Conservation (phyloP, 37 sponge, comb jelly and placozoan species). For the Geodia barretti region DNA sequence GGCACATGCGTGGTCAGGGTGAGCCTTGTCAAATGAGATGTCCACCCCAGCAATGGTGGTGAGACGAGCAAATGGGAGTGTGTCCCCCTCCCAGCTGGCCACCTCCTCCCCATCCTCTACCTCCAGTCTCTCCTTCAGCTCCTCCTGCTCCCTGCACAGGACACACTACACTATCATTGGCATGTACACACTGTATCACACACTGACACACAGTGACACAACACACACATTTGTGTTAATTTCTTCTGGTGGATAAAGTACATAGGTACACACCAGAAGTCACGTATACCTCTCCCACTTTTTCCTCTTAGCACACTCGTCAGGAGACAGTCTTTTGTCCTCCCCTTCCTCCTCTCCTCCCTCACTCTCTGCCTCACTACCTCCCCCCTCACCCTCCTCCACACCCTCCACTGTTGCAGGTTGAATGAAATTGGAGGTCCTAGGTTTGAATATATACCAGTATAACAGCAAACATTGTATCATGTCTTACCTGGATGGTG, state of each 20-base stretch:
- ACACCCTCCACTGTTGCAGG: not conserved
- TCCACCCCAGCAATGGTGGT: constrained; percentile 84
- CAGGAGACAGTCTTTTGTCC: not conserved
- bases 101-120: constrained; percentile 73
- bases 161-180: not conserved
- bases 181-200: too few species aligned
- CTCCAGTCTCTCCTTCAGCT: constrained; percentile 45
- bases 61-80: constrained; percentile 38
- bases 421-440: too few species aligned
- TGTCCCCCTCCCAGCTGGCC: constrained; percentile 40
- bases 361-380: not conserved
- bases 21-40: constrained; percentile 83
- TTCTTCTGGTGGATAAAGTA: too few species aligned
- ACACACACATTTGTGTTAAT: too few species aligned
- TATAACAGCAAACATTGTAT: too few species aligned
- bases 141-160: constrained; percentile 59
- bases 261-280: too few species aligned
- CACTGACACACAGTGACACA: too few species aligned
- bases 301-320: constrained; percentile 7
- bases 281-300: constrained; percentile 33
- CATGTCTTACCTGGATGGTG: too few species aligned
- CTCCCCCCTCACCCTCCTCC: not conserved
- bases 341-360: not conserved
- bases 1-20: constrained; percentile 83
- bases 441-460: too few species aligned